Base-by-base conservation (phyloP, 2,113 vertebrate species). In the Alligator sinensis region DNA sequence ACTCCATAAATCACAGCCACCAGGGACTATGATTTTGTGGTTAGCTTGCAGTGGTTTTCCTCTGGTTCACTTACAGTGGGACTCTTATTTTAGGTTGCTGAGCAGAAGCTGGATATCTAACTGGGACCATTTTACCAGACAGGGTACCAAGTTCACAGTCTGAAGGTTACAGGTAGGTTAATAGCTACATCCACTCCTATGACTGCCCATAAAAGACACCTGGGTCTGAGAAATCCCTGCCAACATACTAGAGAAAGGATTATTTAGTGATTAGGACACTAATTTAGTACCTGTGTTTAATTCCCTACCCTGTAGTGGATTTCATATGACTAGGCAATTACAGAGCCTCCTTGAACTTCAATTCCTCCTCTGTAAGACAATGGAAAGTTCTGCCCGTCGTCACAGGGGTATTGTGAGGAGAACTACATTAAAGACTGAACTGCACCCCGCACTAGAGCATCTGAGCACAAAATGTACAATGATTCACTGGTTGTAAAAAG, bases 221-320 rank as follows among this genome's bases (percentile, higher is more conserved):
- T 80, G 14, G 5, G 60, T 77, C 15, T 84, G 74, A 85, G 81
- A 64, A 89, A 58, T 86, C 18, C 54, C 54, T 85, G 63, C 6
- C 77, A 61, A 87, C 61, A 3, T 30, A 66, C 54, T 81, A 79
- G 9, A 88, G 12, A 38, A 89, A 61, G 87, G 12, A 2, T 81
- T 93, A 74, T 87, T 34, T 66, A 59, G 57, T 77, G 4, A 74
- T 94, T 90, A 76, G 10, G 25, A 30, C 60, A 28, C 78, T 47
- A 60, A 34, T 24, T 16, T 38, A 47, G 58, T 80, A 86, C 68
- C 25, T 85, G 82, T 89, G 2, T 85, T 93, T 59, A 80, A 12
- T 85, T 84, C 82, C 47, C 78, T 94, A 77, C 80, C n/a, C 57
- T 95, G 90, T 89, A n/a, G 91, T 90, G 77, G 86, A 63, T 85